These are phyloP conservation scores for Garrulus glandarius DNA, from an alignment of 2,797 vertebrate species.

Conservation along the genomic window DNA sequence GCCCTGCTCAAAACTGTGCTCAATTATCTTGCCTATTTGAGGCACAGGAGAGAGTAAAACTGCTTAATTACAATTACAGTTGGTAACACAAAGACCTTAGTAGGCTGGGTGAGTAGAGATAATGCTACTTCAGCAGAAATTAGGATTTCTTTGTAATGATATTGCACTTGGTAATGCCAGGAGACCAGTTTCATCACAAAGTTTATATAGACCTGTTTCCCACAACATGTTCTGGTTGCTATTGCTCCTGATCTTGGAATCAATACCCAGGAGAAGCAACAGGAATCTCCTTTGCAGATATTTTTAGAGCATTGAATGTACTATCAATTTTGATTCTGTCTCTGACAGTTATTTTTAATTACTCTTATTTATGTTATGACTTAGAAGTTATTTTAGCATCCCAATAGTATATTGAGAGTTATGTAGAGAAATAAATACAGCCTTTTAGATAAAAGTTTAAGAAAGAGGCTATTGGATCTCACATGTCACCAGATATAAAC, in stretches of 20 bases:
- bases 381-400: background rate
- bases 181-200: background rate
- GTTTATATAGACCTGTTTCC: background rate
- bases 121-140: background rate
- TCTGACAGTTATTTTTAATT: slow-evolving; percentile 25
- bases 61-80: background rate
- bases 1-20: background rate
- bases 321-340: background rate
- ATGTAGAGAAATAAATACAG: background rate
- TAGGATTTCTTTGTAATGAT: background rate
- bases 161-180: background rate
- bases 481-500: background rate
- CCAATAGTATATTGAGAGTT: background rate
- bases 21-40: background rate
- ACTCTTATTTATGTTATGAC: background rate
- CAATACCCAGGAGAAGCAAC: background rate
- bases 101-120: background rate
- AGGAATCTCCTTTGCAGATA: background rate
- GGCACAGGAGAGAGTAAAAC: background rate
- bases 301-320: slow-evolving; percentile 10
- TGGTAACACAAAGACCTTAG: background rate
- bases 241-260: background rate
- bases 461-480: background rate
- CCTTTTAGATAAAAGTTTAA: background rate
- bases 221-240: background rate